Evolutionary conservation across 1,140 invertebrate genomes (phyloP), one percentile per base, ranked within the genome.

Genomic region (Maniola jurtina): DNA sequence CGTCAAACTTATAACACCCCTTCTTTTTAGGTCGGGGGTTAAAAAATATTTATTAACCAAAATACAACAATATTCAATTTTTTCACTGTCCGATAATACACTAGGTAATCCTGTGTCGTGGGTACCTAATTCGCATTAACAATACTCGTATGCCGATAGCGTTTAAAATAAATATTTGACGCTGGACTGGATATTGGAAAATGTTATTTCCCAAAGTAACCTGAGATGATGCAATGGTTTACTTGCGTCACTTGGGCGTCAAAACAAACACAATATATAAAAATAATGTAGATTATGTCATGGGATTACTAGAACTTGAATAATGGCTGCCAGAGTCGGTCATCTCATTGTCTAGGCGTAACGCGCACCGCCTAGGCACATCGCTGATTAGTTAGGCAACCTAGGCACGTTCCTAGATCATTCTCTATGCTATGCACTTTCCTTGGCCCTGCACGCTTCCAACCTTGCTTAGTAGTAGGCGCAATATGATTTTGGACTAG

Each of bases 251-350:
- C 5, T 45, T 13, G 42, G 25, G 56, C 47, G 57, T 66, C 54
- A 55, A 64, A 68, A 65, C 61, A 66, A 57, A 62, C 42, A 66
- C 59, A 54, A 68, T 65, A 50, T 25, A 55, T 10, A 55, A 77
- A 75, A 76, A 81, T 80, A 77, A 84, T 81, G 70, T 78, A 77
- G 80, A 86, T 89, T 89, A 88, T 89, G 86, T 88, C 84, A 89
- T 83, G 79, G 77, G 85, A 82, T 86, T 88, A 86, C 79, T 89
- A 68, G 87, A 86, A 79, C 83, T 88, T 77, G 80, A 81, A 84
- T 85, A 83, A 80, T 86, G 66, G 75, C 77, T 80, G 77, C 76
- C 73, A 76, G 78, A 79, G 60, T 76, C 83, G 82, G 84, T 83
- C 80, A 81, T 64, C 65, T 73, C 65, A 74, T 79, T 77, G 68